Evolutionary conservation across 92 coral and sea anemone genomes (phyloP), one percentile per base, ranked within the genome.

Genomic region (Scolanthus callimorphus): DNA sequence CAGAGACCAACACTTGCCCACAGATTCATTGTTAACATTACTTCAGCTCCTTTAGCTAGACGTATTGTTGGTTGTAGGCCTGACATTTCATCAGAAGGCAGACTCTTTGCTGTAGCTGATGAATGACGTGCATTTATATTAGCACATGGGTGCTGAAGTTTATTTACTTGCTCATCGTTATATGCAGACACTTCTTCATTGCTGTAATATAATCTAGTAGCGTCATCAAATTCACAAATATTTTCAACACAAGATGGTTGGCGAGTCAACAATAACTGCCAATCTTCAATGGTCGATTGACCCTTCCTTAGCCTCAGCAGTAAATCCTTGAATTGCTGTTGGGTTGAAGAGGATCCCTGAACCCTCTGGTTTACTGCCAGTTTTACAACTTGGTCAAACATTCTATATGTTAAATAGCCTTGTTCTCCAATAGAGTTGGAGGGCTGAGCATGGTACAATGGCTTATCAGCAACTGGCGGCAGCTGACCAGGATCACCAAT

Each of bases 1-100:
- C 73, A 72, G 27, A 71, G 79, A 29, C 79, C 79, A 65, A 65
- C 80, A 43, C 46, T 38, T 28, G 73, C 63, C 80, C 73, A 63
- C 17, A 73, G 60, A 63, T 73, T 73, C 63, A 69, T 69, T 28
- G 67, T 69, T 1, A 69, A 30, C 65, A 67, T 55, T 1, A 67
- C 74, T 25, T 67, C 55, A 22, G 74, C 63, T 20, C 74, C 74
- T 38, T 67, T 67, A 0, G 74, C 63, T 23, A 55, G 17, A 28
- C 25, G 27, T 17, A 68, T 23, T 3, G 34, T 3, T 9, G 65
- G 65, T 47, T 68, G 38, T 41, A 57, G 25, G 12, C 78, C 78
- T 8, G 78, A 60, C 78, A 71, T 71, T 15, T 71, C 78, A 49
- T 71, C 59, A 47, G 70, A 12, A 17, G 20, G 8, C 6, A 60